Percentiles rank a stretch among this genome's conserved stretches.
Evolutionary conservation across 2,797 vertebrate genomes (phyloP).

Genomic region (Chelonia mydas): DNA sequence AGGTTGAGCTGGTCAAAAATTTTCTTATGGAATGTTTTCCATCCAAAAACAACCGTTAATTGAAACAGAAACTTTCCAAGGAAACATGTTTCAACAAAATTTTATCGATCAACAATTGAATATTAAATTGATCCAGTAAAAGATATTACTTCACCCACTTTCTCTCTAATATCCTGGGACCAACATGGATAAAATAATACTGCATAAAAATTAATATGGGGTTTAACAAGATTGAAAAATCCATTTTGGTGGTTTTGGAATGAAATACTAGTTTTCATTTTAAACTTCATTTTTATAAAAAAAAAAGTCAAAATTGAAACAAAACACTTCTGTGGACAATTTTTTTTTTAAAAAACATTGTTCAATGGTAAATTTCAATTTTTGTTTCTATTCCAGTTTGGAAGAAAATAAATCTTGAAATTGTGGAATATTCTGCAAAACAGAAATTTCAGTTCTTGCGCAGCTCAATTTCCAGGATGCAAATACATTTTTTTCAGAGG

Average conservation of each 20-base stretch:
- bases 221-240: background rate
- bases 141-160: background rate
- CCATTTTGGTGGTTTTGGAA: background rate
- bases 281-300: too few relatives aligned
- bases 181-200: background rate
- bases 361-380: background rate
- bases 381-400: conserved; percentile 5
- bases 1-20: background rate
- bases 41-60: background rate
- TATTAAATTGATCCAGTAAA: background rate
- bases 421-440: background rate
- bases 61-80: background rate
- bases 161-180: background rate
- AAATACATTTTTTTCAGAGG: background rate
- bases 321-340: background rate
- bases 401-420: background rate
- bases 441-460: background rate
- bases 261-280: too few relatives aligned
- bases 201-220: background rate
- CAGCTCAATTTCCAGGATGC: background rate
- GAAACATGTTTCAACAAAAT: background rate
- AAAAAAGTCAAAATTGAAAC: too few relatives aligned
- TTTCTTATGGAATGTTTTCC: background rate
- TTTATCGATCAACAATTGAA: background rate
- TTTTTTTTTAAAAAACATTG: background rate